Evolutionary conservation across 1,140 invertebrate species (phyloP), one percentile per base, ranked within the genome.

Genomic region (Apolygus lucorum): DNA sequence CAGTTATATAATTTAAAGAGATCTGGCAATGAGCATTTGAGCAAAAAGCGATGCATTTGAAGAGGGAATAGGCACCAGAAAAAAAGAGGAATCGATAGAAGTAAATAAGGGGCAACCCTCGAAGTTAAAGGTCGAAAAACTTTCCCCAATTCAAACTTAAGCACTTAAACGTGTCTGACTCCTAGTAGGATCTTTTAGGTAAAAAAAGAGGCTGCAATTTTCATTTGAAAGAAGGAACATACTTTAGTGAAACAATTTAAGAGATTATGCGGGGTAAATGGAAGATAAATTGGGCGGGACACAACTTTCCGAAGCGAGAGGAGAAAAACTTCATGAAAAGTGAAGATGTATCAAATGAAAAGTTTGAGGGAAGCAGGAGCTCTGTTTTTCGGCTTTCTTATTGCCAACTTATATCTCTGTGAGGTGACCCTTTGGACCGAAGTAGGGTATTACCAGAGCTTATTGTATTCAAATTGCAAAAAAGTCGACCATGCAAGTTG

Each of bases 121-220:
- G 22, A 59, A 59, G 54, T 24, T 59, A 59, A 59, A 59, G 54
- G 11, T 21, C 54, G 54, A 59, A 49, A 49, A 59, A 59, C 54
- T 59, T 59, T 59, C 22, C 54, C 22, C 54, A 59, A 59, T 59
- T 59, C 54, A 59, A 59, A 59, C 54, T 59, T 59, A 21, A 22
- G 54, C 54, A 59, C 54, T 59, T 59, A 59, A 59, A 59, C 54
- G 54, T 59, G 54, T 59, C 54, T 59, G 54, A 59, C 54, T 59
- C 54, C 54, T 59, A 59, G 54, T 59, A 4, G 54, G 54, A 14
- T 59, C 54, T 59, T 59, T 59, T 22, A 22, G 54, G 11, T 59
- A 22, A 59, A 59, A 59, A 59, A 59, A 59, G 22, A 59, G 22
- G 22, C 54, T 59, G 54, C 54, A 59, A 59, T 59, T 59, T 59